A percentile compares a stretch with the other conserved stretches of the same genome.
Evolutionary conservation across 2,888 invertebrate species (phyloP).

Genomic region (Cephalotes varians): DNA sequence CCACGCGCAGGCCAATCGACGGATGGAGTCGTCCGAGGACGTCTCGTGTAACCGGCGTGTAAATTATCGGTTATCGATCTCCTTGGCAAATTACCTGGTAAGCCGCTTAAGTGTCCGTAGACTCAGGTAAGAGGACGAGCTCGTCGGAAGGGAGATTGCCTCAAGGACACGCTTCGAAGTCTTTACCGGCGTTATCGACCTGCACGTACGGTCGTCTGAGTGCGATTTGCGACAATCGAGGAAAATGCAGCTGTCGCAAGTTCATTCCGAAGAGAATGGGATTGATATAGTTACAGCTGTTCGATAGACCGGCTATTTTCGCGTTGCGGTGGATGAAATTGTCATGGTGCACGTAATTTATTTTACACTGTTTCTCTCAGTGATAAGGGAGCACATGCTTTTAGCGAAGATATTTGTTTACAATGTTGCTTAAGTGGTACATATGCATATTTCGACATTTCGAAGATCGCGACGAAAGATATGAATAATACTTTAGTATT

Average conservation of each 20-base stretch:
- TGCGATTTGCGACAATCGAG: slow-evolving; percentile 19
- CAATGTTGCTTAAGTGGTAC: background rate
- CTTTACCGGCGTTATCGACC: slow-evolving; percentile 31
- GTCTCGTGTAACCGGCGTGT: slow-evolving; percentile 60
- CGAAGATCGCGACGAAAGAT: background rate
- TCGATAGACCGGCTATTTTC: slow-evolving; percentile 21
- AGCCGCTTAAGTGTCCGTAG: slow-evolving; percentile 50
- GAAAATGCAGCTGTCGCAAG: slow-evolving; percentile 3
- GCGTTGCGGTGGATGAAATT: background rate
- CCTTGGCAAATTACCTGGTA: slow-evolving; percentile 67
- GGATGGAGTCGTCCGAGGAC: slow-evolving; percentile 65
- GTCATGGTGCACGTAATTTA: background rate
- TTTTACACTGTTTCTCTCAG: background rate
- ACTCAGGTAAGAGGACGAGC: slow-evolving; percentile 10
- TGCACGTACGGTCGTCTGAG: background rate
- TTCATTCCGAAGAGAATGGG: background rate
- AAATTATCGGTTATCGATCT: slow-evolving; percentile 74
- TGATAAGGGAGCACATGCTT: background rate
- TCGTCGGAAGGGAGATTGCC: slow-evolving; percentile 30
- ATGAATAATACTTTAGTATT: background rate
- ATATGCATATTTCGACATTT: background rate
- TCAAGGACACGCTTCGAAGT: slow-evolving; percentile 52
- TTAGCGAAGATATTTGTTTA: background rate
- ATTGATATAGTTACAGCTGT: slow-evolving; percentile 11
- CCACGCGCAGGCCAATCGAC: slow-evolving; percentile 51